A percentile compares a stretch with the other conserved stretches of the same genome.
These are phyloP conservation scores for Cosmia trapezina DNA, from an alignment of 2,888 invertebrate genomes.

Conservation along the genomic window DNA sequence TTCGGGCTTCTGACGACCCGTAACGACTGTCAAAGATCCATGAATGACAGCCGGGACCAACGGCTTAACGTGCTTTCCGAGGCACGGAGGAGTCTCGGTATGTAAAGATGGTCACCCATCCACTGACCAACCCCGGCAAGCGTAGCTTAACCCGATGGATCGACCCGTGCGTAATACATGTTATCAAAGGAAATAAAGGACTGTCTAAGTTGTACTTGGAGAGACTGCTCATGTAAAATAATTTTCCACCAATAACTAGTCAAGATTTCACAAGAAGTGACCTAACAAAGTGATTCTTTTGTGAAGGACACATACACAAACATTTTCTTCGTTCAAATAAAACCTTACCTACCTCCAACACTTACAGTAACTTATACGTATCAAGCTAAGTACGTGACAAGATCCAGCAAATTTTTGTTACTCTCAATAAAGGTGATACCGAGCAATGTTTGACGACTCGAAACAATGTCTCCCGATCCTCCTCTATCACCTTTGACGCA, in stretches of 20 bases:
- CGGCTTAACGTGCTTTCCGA: too few relatives aligned
- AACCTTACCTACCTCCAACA: conserved; percentile 4
- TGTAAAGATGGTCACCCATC: too few relatives aligned
- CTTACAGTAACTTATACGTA: conserved; percentile 37
- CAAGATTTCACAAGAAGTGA: neutral
- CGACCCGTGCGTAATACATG: too few relatives aligned
- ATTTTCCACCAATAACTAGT: neutral
- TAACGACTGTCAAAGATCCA: too few relatives aligned
- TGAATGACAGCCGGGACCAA: too few relatives aligned
- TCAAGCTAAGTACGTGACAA: conserved; percentile 55
- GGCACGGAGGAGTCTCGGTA: too few relatives aligned
- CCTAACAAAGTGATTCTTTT: neutral
- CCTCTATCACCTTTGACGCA: conserved; percentile 82
- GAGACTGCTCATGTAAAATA: neutral
- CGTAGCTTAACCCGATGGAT: too few relatives aligned
- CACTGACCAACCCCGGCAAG: too few relatives aligned
- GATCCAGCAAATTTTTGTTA: conserved; percentile 59
- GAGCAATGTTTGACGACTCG: conserved; percentile 71
- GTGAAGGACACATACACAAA: too few relatives aligned
- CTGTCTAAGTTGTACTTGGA: neutral
- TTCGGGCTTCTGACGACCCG: too few relatives aligned
- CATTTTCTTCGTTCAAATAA: conserved; percentile 19
- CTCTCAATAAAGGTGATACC: conserved; percentile 63
- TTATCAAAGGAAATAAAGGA: neutral
- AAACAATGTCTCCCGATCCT: conserved; percentile 82